Conservation (phyloP, 2,113 vertebrate species). For the Rallus limicola region DNA sequence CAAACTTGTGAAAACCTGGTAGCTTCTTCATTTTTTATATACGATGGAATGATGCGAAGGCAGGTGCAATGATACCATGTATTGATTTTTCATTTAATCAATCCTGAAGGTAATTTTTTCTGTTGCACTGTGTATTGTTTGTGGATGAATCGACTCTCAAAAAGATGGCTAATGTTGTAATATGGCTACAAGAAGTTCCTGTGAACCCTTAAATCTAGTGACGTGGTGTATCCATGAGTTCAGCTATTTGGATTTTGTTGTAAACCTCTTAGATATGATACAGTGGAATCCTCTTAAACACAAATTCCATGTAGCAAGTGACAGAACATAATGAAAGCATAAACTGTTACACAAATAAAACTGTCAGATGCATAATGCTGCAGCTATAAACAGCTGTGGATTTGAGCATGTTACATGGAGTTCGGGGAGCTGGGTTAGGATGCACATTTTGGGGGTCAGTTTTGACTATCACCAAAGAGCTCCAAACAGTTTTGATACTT, state of each 20-base stretch:
- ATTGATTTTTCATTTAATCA: constrained; percentile 50
- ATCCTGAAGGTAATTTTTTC: constrained; percentile 10
- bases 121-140: neutral
- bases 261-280: constrained; percentile 77
- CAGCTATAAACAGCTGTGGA: constrained; percentile 54
- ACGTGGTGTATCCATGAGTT: neutral
- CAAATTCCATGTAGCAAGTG: constrained; percentile 75
- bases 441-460: constrained; percentile 23
- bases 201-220: constrained; percentile 40
- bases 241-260: constrained; percentile 68
- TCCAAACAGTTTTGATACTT: neutral
- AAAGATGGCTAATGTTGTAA: constrained; percentile 5
- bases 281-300: constrained; percentile 74
- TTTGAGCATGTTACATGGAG: neutral
- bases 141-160: neutral
- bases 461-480: neutral
- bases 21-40: neutral
- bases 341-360: constrained; percentile 74
- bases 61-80: neutral
- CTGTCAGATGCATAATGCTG: constrained; percentile 63
- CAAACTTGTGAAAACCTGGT: neutral
- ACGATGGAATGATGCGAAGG: neutral
- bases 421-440: constrained; percentile 2
- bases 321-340: constrained; percentile 75
- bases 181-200: neutral